Conservation (phyloP, 2,113 vertebrate species). For the Ifrita kowaldi region DNA sequence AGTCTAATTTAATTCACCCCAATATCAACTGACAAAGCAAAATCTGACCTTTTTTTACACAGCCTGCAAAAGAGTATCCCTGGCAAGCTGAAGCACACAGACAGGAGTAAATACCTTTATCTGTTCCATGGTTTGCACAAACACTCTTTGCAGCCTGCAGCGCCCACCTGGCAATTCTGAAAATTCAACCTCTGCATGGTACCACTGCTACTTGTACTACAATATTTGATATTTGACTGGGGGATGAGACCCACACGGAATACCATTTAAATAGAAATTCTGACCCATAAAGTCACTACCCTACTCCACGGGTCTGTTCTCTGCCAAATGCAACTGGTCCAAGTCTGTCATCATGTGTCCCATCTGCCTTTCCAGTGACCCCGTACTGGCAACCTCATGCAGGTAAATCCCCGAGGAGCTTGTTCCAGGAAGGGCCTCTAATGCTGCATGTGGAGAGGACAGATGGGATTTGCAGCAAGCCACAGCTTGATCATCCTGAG, state of each 20-base stretch:
- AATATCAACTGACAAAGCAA: neutral
- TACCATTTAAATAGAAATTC: neutral
- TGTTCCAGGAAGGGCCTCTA: conserved; percentile 15
- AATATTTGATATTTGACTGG: neutral
- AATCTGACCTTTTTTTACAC: neutral
- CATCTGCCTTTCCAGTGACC: neutral
- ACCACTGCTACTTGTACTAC: neutral
- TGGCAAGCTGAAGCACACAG: neutral
- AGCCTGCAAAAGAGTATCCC: neutral
- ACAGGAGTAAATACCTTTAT: neutral
- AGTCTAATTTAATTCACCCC: neutral
- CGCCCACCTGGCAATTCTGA: neutral
- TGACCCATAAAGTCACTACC: neutral
- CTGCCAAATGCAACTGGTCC: neutral
- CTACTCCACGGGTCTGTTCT: neutral
- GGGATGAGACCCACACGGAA: neutral
- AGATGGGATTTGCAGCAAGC: conserved; percentile 40
- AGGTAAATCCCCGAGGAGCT: neutral
- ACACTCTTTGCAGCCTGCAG: neutral
- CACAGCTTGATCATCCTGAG: conserved; percentile 47
- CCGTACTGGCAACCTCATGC: neutral
- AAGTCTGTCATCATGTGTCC: conserved; percentile 1
- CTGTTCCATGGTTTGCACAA: neutral
- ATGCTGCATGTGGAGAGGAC: conserved; percentile 3
- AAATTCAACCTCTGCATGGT: neutral